A percentile compares a stretch with the other conserved stretches of the same genome.
phyloP scores from a whole-genome alignment of 2,113 vertebrate genomes.

The Pseudolaguvia tuberculata region DNA sequence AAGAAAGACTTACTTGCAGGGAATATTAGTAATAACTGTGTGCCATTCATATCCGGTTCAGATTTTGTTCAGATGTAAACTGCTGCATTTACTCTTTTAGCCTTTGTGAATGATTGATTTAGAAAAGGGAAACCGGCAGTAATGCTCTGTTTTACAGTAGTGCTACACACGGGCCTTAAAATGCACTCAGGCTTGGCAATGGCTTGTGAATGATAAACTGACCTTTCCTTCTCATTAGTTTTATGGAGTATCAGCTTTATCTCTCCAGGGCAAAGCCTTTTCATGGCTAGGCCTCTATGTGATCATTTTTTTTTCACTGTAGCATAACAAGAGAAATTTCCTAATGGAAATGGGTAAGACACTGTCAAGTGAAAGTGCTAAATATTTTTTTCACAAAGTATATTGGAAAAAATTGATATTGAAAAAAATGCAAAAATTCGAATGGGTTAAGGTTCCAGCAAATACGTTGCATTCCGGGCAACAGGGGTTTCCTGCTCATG shows the following conservation, averaged over 20 bases:
- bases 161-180: constrained; percentile 27
- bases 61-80: not conserved
- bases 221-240: constrained; percentile 46
- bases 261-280: constrained; percentile 32
- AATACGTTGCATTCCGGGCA: too few species aligned
- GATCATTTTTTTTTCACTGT: not conserved
- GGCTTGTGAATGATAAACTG: constrained; percentile 45
- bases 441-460: too few species aligned
- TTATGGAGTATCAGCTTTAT: constrained; percentile 36
- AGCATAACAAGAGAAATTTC: not conserved
- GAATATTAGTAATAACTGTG: not conserved
- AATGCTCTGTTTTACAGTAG: constrained; percentile 5
- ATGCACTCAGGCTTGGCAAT: constrained; percentile 19
- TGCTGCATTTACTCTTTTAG: not conserved
- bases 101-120: constrained; percentile 22
- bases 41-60: not conserved
- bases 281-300: constrained; percentile 4
- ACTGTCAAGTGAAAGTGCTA: too few species aligned
- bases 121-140: constrained; percentile 14
- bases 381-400: too few species aligned
- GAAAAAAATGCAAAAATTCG: too few species aligned
- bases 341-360: too few species aligned
- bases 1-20: too few species aligned
- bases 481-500: too few species aligned
- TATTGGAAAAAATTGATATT: too few species aligned